A percentile compares a stretch with the other conserved stretches of the same genome.
Conservation (phyloP, 2,888 invertebrate species). For the Ecdyonurus torrentis region DNA sequence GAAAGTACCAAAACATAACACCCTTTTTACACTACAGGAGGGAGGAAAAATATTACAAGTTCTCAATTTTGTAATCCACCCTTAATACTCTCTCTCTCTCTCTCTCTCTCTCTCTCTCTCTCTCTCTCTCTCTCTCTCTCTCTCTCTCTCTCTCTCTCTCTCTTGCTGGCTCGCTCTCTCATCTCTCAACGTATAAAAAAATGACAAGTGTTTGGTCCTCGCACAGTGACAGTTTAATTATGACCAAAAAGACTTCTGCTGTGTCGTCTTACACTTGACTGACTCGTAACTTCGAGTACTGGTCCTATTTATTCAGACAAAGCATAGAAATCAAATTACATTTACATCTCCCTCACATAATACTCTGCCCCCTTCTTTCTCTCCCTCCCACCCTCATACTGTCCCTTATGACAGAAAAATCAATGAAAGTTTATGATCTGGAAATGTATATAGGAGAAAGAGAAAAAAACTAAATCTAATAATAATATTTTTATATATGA, state of each 20-base stretch:
- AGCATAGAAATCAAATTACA: neutral
- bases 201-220: neutral
- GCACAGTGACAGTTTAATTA: neutral
- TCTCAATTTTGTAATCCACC: neutral
- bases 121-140: too few species aligned
- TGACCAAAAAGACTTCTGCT: too few species aligned
- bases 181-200: neutral
- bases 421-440: neutral
- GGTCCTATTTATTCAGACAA: neutral
- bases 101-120: too few species aligned
- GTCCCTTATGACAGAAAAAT: neutral
- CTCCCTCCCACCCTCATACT: neutral
- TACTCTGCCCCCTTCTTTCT: neutral
- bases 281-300: neutral
- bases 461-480: neutral
- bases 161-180: too few species aligned
- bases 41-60: neutral
- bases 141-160: too few species aligned
- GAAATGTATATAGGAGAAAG: neutral
- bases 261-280: neutral
- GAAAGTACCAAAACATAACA: too few species aligned
- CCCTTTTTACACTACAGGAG: neutral
- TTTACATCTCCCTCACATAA: neutral
- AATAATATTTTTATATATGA: too few species aligned
- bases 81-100: neutral